phyloP scores from a whole-genome alignment of 1,140 invertebrate species.

The Cotesia vestalis region DNA sequence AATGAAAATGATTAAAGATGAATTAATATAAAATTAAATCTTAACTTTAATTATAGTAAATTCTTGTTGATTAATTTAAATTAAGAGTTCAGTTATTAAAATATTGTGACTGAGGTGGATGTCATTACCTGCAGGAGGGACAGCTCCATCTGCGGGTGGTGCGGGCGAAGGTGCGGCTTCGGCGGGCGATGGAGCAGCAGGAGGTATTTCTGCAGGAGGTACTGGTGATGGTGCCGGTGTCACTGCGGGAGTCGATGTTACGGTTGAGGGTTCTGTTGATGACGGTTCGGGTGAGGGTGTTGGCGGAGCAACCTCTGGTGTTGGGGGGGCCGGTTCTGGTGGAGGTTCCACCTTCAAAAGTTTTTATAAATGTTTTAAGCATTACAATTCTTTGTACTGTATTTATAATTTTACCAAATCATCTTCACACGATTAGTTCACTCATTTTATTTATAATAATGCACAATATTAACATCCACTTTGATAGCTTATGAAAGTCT shows the following conservation, averaged over 20 bases:
- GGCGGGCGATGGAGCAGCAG: slow-evolving; percentile 60
- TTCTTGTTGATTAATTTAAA: slow-evolving; percentile 9
- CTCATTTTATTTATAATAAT: neutral
- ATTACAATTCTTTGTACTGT: slow-evolving; percentile 24
- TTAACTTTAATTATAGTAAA: no score
- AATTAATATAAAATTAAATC: no score
- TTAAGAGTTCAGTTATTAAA: neutral
- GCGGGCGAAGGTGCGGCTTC: slow-evolving; percentile 63
- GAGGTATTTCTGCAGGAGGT: slow-evolving; percentile 59
- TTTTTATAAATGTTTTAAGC: slow-evolving; percentile 39
- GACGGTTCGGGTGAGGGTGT: slow-evolving; percentile 42
- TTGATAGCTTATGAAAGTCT: no score
- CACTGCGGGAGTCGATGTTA: slow-evolving; percentile 54
- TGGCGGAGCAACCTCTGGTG: slow-evolving; percentile 44
- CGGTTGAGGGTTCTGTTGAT: slow-evolving; percentile 47
- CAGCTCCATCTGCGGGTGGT: slow-evolving; percentile 56
- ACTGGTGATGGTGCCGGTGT: slow-evolving; percentile 56
- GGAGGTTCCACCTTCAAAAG: slow-evolving; percentile 47
- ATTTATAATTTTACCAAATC: slow-evolving; percentile 1
- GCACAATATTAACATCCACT: no score
- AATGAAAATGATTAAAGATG: no score
- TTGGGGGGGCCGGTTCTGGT: slow-evolving; percentile 42
- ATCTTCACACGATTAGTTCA: neutral
- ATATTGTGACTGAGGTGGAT: neutral
- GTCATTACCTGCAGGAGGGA: slow-evolving; percentile 53